These are phyloP conservation scores for Micropoecilia bifurca DNA, from an alignment of 2,797 vertebrate species.

Conservation along the genomic window DNA sequence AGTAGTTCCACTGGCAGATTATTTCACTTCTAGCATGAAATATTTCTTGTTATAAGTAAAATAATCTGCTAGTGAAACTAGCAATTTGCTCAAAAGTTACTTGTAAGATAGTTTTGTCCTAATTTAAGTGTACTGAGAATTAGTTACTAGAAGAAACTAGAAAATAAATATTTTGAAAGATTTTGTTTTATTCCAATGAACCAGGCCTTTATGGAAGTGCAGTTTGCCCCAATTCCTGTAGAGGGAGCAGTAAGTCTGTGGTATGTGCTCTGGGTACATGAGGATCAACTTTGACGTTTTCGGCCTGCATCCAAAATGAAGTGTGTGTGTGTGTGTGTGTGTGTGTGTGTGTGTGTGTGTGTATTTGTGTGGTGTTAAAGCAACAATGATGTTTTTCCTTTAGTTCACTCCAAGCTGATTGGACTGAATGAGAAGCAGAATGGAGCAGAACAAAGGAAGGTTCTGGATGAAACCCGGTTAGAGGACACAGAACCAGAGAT, in stretches of 20 bases:
- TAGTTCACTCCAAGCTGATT: neutral
- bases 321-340: neutral
- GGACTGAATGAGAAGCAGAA: neutral
- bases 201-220: neutral
- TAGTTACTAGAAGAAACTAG: too few species aligned
- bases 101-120: too few species aligned
- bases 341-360: too few species aligned
- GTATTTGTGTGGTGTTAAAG: neutral
- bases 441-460: neutral
- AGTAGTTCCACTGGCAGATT: too few species aligned
- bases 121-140: too few species aligned
- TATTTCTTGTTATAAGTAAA: too few species aligned
- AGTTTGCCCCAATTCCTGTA: neutral
- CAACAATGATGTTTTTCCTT: neutral
- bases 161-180: too few species aligned
- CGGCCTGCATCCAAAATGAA: neutral
- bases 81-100: too few species aligned
- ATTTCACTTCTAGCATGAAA: too few species aligned
- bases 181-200: neutral
- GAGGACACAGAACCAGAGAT: neutral
- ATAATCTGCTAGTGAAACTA: too few species aligned
- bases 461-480: neutral
- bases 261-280: neutral
- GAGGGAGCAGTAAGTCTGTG: neutral
- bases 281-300: neutral